Conservation (phyloP, 2,797 vertebrate species). For the Prunella strophiata region DNA sequence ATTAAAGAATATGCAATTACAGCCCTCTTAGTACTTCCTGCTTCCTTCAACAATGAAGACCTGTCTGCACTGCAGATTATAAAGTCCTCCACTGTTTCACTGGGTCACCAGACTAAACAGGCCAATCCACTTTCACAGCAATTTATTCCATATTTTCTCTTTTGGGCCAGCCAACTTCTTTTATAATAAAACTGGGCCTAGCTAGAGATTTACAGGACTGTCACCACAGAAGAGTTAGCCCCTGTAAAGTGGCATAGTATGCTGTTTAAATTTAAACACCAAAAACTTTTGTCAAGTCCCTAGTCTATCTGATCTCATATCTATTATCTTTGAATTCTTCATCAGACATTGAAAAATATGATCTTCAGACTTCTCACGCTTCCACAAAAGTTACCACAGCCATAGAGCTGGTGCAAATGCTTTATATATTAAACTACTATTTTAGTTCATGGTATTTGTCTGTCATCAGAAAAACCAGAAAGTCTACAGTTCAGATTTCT, state of each 20-base stretch:
- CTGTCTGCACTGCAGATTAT: conserved; percentile 64
- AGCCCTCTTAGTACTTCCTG: conserved; percentile 63
- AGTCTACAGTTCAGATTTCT: conserved; percentile 65
- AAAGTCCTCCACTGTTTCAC: conserved; percentile 55
- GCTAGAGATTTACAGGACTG: neutral
- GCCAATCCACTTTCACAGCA: conserved; percentile 30
- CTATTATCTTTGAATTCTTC: neutral
- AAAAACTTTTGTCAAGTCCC: neutral
- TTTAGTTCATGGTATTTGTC: conserved; percentile 28
- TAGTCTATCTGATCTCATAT: neutral
- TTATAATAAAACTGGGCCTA: neutral
- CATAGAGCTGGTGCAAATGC: neutral
- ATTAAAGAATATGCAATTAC: conserved; percentile 69
- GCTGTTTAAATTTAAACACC: neutral
- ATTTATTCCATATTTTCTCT: conserved; percentile 45
- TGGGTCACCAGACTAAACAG: conserved; percentile 60
- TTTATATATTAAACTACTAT: neutral
- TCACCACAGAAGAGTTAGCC: neutral
- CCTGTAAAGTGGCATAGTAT: neutral
- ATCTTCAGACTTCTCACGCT: neutral
- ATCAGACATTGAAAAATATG: neutral
- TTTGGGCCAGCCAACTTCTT: neutral
- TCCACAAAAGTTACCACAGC: neutral
- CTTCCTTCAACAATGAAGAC: conserved; percentile 64
- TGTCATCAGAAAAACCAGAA: conserved; percentile 69